Conservation (phyloP, 1,140 invertebrate genomes). For the Danaus melanippus region DNA sequence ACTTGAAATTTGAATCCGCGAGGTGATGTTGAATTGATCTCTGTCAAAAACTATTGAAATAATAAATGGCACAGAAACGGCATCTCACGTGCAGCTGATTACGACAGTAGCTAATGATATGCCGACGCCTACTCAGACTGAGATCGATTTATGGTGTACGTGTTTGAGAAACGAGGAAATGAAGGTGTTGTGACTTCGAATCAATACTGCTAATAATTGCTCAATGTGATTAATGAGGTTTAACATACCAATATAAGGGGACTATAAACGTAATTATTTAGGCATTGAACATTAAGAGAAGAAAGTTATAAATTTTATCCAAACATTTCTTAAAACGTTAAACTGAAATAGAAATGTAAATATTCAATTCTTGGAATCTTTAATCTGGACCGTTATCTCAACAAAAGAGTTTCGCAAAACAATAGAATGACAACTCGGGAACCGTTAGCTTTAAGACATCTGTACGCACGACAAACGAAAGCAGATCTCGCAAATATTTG, state of each 20-base stretch:
- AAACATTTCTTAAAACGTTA: not conserved
- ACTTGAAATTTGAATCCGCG: too few species aligned
- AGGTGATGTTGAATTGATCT: too few species aligned
- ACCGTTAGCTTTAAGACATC: slow-evolving; percentile 4
- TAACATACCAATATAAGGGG: slow-evolving; percentile 10
- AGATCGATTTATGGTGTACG: slow-evolving; percentile 44
- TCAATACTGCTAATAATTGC: slow-evolving; percentile 30
- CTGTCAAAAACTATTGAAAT: too few species aligned
- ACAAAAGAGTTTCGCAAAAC: slow-evolving; percentile 14
- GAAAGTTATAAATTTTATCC: slow-evolving; percentile 5
- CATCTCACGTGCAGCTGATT: slow-evolving; percentile 12
- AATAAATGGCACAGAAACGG: too few species aligned
- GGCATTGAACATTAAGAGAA: not conserved
- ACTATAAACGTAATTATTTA: not conserved
- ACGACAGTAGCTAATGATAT: slow-evolving; percentile 45
- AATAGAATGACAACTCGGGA: slow-evolving; percentile 16
- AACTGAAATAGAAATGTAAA: too few species aligned
- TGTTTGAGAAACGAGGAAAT: slow-evolving; percentile 22
- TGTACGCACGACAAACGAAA: slow-evolving; percentile 6
- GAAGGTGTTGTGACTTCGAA: slow-evolving; percentile 18
- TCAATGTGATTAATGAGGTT: slow-evolving; percentile 38
- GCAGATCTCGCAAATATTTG: slow-evolving; percentile 2
- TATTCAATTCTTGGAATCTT: too few species aligned
- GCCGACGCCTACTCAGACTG: slow-evolving; percentile 37
- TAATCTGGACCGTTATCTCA: slow-evolving; percentile 15